Conservation (phyloP, 1,140 invertebrate species). For the Euglossa dilemma region DNA sequence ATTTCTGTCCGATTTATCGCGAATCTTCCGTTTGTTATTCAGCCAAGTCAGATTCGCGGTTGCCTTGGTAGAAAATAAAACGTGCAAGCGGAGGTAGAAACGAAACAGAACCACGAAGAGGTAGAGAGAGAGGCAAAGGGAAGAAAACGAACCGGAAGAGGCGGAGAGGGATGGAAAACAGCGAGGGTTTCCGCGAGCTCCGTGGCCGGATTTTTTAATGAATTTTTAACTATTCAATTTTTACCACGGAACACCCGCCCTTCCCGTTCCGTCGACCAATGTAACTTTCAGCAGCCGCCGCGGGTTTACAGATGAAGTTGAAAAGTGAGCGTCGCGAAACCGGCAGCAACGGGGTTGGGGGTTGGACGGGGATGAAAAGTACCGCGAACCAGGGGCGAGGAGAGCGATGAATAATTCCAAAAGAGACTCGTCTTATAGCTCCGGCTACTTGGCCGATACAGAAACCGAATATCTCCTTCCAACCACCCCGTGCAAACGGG, state of each 20-base stretch:
- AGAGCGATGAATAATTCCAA: conserved; percentile 79
- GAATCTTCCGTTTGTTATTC: neutral
- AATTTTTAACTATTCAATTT: conserved; percentile 70
- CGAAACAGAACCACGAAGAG: no score
- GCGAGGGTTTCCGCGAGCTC: conserved; percentile 3
- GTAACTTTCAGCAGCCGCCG: conserved; percentile 64
- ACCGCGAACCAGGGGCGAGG: conserved; percentile 32
- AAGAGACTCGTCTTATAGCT: conserved; percentile 73
- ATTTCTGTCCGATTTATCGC: neutral
- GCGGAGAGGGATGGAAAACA: neutral
- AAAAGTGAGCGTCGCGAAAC: conserved; percentile 71
- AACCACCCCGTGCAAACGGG: no score
- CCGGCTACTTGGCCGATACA: conserved; percentile 52
- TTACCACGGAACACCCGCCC: conserved; percentile 32
- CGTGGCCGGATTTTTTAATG: conserved; percentile 57
- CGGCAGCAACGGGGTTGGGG: conserved; percentile 53
- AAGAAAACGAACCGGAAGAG: neutral
- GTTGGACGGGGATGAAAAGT: conserved; percentile 61
- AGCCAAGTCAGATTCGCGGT: neutral
- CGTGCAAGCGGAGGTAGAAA: no score
- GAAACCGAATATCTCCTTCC: conserved; percentile 55
- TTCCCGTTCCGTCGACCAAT: conserved; percentile 26
- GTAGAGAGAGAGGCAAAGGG: neutral
- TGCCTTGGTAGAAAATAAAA: no score
- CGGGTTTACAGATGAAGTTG: conserved; percentile 59